Conservation (phyloP, 2,113 vertebrate genomes). For the Aplodontia rufa region DNA sequence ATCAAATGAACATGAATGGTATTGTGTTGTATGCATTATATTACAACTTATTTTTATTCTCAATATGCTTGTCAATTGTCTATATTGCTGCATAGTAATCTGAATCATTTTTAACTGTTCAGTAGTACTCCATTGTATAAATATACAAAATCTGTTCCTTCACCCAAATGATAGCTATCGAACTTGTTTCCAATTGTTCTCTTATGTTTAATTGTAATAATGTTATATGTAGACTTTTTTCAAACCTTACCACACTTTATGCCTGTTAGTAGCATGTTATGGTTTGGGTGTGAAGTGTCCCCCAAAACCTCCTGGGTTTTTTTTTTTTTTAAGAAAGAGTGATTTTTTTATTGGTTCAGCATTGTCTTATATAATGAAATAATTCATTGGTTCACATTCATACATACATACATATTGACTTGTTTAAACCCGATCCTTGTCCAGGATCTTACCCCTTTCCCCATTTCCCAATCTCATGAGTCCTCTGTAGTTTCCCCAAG, state of each 20-base stretch:
- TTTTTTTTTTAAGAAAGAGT: no score
- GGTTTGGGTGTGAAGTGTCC: no score
- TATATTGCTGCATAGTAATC: background rate
- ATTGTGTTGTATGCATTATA: background rate
- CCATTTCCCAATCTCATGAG: no score
- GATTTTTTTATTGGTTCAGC: no score
- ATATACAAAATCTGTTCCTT: background rate
- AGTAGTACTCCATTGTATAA: background rate
- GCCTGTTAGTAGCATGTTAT: background rate
- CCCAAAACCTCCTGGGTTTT: no score
- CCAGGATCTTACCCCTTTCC: no score
- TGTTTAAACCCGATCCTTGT: no score
- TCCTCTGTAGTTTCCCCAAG: no score
- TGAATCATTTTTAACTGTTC: background rate
- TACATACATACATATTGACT: no score
- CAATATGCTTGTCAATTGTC: background rate
- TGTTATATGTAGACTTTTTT: background rate
- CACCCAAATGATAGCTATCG: background rate
- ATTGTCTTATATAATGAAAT: no score
- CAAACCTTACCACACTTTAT: background rate
- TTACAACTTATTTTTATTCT: slow-evolving; percentile 13
- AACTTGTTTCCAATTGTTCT: background rate
- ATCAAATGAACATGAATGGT: background rate
- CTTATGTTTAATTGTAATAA: background rate
- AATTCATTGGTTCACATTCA: no score